Evolutionary conservation across 2,797 vertebrate genomes (phyloP).

Genomic region (Nasua narica): DNA sequence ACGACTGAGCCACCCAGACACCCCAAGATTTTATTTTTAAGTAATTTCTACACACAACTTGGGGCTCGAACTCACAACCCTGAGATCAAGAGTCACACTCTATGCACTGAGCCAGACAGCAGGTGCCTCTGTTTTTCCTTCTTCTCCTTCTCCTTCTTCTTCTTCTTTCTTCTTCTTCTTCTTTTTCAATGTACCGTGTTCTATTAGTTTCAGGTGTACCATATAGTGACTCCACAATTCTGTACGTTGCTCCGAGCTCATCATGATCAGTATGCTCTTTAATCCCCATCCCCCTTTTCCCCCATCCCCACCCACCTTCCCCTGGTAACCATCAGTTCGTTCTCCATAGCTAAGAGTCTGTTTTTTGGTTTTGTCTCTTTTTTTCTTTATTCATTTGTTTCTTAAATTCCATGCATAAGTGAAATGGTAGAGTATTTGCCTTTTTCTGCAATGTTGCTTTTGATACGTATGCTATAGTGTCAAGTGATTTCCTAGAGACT

Average conservation of each 20-base stretch:
- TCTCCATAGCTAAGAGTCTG: background rate
- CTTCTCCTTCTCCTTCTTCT: no score
- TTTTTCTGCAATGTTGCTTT: background rate
- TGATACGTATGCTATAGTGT: background rate
- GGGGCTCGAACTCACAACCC: background rate
- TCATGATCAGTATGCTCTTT: background rate
- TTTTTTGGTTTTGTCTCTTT: background rate
- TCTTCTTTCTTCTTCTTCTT: no score
- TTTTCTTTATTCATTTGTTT: background rate
- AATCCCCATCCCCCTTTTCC: background rate
- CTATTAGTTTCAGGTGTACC: background rate
- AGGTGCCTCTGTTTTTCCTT: background rate
- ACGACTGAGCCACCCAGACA: no score
- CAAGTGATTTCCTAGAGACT: background rate
- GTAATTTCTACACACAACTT: no score
- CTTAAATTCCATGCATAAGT: background rate
- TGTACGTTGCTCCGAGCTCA: background rate
- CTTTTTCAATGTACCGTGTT: background rate
- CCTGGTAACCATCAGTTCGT: background rate
- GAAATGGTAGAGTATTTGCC: background rate
- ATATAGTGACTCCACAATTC: background rate
- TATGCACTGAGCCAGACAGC: background rate
- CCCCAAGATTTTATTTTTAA: no score
- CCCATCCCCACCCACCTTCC: background rate
- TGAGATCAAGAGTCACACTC: background rate